Evolutionary conservation across 92 coral and sea anemone species (phyloP).

Genomic region (Epizoanthus illoricatus): DNA sequence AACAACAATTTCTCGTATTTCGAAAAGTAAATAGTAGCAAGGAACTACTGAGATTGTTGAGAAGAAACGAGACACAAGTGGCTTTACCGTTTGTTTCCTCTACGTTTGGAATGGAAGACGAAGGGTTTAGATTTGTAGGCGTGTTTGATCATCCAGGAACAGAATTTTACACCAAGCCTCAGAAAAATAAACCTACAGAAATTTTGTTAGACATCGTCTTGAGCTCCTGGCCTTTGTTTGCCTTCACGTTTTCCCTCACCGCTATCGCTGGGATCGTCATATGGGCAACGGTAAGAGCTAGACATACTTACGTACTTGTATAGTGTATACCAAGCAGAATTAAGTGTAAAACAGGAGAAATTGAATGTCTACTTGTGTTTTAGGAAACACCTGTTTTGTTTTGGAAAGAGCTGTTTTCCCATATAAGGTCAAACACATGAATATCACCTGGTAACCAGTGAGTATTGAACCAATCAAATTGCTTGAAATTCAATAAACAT

Average conservation of each 20-base stretch:
- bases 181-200: slow-evolving; percentile 1
- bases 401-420: too few relatives aligned
- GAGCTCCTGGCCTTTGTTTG: slow-evolving; percentile 38
- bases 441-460: too few relatives aligned
- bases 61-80: slow-evolving; percentile 17
- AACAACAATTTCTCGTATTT: not conserved
- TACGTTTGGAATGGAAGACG: not conserved
- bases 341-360: too few relatives aligned
- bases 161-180: slow-evolving; percentile 6
- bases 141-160: slow-evolving; percentile 33
- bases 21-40: slow-evolving; percentile 22
- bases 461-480: too few relatives aligned
- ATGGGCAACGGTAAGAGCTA: slow-evolving; percentile 27
- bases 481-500: too few relatives aligned
- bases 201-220: not conserved
- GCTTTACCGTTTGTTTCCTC: slow-evolving; percentile 16
- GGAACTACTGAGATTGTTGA: not conserved
- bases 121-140: not conserved
- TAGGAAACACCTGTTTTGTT: too few relatives aligned
- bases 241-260: slow-evolving; percentile 28
- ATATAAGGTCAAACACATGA: too few relatives aligned
- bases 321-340: too few relatives aligned
- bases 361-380: too few relatives aligned
- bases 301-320: too few relatives aligned
- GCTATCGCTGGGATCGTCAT: slow-evolving; percentile 32